Evolutionary conservation across 2,113 vertebrate species (phyloP), one percentile per base, ranked within the genome.

Genomic region (Chlorodrepanis virens): DNA sequence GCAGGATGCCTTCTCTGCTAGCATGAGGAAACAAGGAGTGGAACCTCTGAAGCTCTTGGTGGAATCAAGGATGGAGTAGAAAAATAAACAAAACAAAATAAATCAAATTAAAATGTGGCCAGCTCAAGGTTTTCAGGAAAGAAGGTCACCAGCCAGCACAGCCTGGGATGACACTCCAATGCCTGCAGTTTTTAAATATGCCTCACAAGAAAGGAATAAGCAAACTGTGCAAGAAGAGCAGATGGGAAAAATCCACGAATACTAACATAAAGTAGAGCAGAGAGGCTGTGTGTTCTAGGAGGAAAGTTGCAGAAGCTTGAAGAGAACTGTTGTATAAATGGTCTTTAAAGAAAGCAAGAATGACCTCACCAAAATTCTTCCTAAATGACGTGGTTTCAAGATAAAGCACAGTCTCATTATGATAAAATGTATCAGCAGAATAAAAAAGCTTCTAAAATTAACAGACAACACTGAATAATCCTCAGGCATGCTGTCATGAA

Each of bases 291-390:
- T 72, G 37, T 71, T 88, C 42, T 17, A 50, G 25, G 3, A 60
- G n/a, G 42, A 86, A 74, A 50, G 45, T 37, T 69, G 50, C 16
- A 87, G 40, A 65, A 80, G 15, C 8, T 80, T 33, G 17, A 69
- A 65, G 64, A 33, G 50, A 92, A 60, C 20, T 53, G 21, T 29
- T 80, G 24, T 37, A 37, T 72, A 78, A 95, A 95, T 31, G 93
- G 77, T 91, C 52, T 94, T 91, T 81, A 59, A 87, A 93, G 78
- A 95, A 86, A 84, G 56, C 50, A 90, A 88, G 39, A 65, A 72
- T 65, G 52, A 93, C 68, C 75, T 90, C 84, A 74, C 37, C 49
- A 50, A 93, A 97, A 97, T 31, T 8, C 47, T 84, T 92, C 64
- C 56, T 45, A 84, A 60, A 76, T 56, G 37, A 92, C 2, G 2